phyloP scores from a whole-genome alignment of 2,797 vertebrate genomes.

The Microcaecilia unicolor region DNA sequence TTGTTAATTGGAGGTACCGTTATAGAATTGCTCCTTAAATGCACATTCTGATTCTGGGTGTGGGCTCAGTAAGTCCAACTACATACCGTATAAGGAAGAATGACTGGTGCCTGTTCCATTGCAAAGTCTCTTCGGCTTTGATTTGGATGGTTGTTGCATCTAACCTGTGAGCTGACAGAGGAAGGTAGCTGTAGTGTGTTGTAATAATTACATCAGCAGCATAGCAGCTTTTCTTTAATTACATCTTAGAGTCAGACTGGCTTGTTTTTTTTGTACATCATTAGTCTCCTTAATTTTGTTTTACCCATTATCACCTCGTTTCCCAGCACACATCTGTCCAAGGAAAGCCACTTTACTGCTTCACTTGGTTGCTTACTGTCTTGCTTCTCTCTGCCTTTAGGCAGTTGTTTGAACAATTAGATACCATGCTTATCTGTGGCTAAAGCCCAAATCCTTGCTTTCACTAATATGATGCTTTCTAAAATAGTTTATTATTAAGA shows the following conservation, averaged over 20 bases:
- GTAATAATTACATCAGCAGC: conserved; percentile 15
- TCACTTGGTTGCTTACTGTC: conserved; percentile 26
- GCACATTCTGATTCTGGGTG: too few relatives aligned
- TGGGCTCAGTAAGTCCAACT: too few relatives aligned
- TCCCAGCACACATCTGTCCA: conserved; percentile 31
- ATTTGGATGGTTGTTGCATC: too few relatives aligned
- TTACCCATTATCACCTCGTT: conserved; percentile 40
- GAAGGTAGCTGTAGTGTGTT: conserved; percentile 17
- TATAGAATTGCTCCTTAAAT: too few relatives aligned
- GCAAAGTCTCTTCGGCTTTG: too few relatives aligned
- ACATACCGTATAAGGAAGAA: too few relatives aligned
- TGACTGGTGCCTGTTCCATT: too few relatives aligned
- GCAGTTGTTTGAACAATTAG: conserved; percentile 30
- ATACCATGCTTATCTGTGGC: conserved; percentile 2
- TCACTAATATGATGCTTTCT: too few relatives aligned
- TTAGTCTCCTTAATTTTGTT: conserved; percentile 36
- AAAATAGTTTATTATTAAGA: too few relatives aligned
- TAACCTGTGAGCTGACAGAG: conserved; percentile 7
- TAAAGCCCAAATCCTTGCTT: too few relatives aligned
- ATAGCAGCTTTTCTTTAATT: conserved; percentile 33
- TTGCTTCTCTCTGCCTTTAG: conserved; percentile 28
- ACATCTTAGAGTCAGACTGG: conserved; percentile 35
- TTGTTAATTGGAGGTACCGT: too few relatives aligned
- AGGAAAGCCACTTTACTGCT: conserved; percentile 15
- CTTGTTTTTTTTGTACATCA: conserved; percentile 42